Percentiles rank a stretch among this genome's conserved stretches.
These are phyloP conservation scores for Azemiops feae DNA, from an alignment of 2,113 vertebrate species.

Conservation along the genomic window DNA sequence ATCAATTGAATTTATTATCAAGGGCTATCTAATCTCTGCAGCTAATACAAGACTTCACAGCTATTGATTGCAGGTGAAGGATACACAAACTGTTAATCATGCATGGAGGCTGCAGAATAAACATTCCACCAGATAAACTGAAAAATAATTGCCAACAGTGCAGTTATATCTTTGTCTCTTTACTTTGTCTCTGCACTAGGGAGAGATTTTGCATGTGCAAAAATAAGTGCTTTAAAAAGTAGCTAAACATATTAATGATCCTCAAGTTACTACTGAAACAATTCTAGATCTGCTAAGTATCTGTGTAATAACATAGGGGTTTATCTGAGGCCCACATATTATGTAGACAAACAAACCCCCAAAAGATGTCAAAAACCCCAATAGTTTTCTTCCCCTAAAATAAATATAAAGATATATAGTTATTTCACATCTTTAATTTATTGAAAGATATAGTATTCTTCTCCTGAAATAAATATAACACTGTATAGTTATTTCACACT, in stretches of 20 bases:
- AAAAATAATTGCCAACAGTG: constrained; percentile 63
- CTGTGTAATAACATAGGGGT: constrained; percentile 48
- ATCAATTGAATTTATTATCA: constrained; percentile 86
- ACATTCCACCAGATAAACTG: constrained; percentile 61
- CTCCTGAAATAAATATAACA: background rate
- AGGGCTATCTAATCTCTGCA: constrained; percentile 76
- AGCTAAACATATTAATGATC: constrained; percentile 38
- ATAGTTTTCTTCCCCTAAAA: background rate
- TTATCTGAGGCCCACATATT: constrained; percentile 36
- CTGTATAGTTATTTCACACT: background rate
- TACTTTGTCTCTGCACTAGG: constrained; percentile 21
- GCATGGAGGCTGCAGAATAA: constrained; percentile 65
- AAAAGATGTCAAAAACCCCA: background rate
- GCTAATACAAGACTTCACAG: constrained; percentile 72
- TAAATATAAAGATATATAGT: background rate
- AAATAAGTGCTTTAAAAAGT: background rate
- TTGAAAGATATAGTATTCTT: constrained; percentile 8
- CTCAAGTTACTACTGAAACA: constrained; percentile 49
- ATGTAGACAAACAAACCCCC: background rate
- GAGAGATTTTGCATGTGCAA: constrained; percentile 51
- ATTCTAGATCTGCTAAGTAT: constrained; percentile 43
- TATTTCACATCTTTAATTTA: background rate
- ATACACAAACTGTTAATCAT: constrained; percentile 76
- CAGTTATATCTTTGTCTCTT: constrained; percentile 59
- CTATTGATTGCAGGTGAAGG: constrained; percentile 81